Evolutionary conservation across 2,888 invertebrate species (phyloP).

Genomic region (Calephelis perditalis): DNA sequence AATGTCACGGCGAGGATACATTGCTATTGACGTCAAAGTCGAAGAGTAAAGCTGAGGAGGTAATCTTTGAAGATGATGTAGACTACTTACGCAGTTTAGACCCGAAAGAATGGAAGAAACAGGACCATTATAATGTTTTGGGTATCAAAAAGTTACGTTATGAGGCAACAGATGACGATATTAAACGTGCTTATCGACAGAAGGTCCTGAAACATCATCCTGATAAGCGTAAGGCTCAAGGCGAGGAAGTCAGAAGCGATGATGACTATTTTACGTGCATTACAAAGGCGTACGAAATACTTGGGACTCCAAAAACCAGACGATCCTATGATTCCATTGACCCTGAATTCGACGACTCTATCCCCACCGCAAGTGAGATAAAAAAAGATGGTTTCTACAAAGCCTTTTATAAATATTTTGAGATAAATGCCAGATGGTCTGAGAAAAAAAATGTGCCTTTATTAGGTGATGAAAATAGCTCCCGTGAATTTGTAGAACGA

Average conservation of each 20-base stretch:
- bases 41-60: slow-evolving; percentile 64
- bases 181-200: slow-evolving; percentile 93
- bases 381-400: slow-evolving; percentile 88
- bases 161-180: slow-evolving; percentile 94
- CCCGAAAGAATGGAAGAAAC: slow-evolving; percentile 98
- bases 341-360: slow-evolving; percentile 92
- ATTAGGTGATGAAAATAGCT: slow-evolving; percentile 86
- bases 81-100: slow-evolving; percentile 91
- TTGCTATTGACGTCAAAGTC: slow-evolving; percentile 58
- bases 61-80: slow-evolving; percentile 83
- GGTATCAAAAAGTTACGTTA: slow-evolving; percentile 91
- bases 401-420: slow-evolving; percentile 82
- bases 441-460: slow-evolving; percentile 90
- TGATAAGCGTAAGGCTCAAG: slow-evolving; percentile 95
- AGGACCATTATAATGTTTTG: slow-evolving; percentile 97
- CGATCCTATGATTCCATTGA: slow-evolving; percentile 98
- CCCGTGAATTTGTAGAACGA: slow-evolving; percentile 90
- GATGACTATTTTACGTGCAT: slow-evolving; percentile 99
- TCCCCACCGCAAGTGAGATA: slow-evolving; percentile 86
- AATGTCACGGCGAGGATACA: slow-evolving; percentile 69
- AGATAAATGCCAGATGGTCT: slow-evolving; percentile 93
- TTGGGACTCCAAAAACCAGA: slow-evolving; percentile 87
- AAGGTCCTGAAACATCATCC: slow-evolving; percentile 94
- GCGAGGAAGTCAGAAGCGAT: slow-evolving; percentile 91
- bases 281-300: slow-evolving; percentile 96